Conservation (phyloP, 2,797 vertebrate genomes). For the Gastrophryne carolinensis region DNA sequence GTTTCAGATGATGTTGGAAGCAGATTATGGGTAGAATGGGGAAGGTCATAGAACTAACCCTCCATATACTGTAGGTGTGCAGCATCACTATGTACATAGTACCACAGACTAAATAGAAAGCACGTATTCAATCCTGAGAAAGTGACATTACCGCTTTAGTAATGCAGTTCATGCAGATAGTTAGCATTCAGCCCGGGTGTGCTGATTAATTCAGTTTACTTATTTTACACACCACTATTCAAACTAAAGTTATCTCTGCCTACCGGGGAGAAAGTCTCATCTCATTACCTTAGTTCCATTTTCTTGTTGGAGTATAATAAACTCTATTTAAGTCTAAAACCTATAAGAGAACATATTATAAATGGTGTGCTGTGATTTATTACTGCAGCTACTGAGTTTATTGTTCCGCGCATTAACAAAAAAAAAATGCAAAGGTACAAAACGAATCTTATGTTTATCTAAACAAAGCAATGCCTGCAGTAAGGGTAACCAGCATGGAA, state of each 20-base stretch:
- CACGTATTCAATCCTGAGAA: not conserved
- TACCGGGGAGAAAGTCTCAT: slow-evolving; percentile 24
- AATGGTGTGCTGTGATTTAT: slow-evolving; percentile 38
- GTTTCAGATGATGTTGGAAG: too few relatives aligned
- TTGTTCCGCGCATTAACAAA: slow-evolving; percentile 39
- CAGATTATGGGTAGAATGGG: too few relatives aligned
- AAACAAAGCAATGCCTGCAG: slow-evolving; percentile 36
- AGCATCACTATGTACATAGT: too few relatives aligned
- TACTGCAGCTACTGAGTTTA: slow-evolving; percentile 24
- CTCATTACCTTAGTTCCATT: slow-evolving; percentile 35
- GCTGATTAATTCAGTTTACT: slow-evolving; percentile 21
- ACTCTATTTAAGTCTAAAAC: slow-evolving; percentile 38
- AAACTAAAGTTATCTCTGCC: slow-evolving; percentile 38
- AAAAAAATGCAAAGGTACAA: slow-evolving; percentile 31
- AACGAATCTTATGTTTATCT: slow-evolving; percentile 50
- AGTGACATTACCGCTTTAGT: not conserved
- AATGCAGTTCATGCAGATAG: not conserved
- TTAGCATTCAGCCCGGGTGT: slow-evolving; percentile 6
- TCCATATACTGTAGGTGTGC: too few relatives aligned
- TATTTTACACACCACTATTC: slow-evolving; percentile 20
- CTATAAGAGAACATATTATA: slow-evolving; percentile 29
- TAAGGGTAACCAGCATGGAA: not conserved
- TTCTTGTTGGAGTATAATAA: slow-evolving; percentile 43
- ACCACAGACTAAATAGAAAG: not conserved
- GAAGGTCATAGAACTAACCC: too few relatives aligned